Evolutionary conservation across 2,113 vertebrate genomes (phyloP).

Genomic region (Hemicordylus capensis): DNA sequence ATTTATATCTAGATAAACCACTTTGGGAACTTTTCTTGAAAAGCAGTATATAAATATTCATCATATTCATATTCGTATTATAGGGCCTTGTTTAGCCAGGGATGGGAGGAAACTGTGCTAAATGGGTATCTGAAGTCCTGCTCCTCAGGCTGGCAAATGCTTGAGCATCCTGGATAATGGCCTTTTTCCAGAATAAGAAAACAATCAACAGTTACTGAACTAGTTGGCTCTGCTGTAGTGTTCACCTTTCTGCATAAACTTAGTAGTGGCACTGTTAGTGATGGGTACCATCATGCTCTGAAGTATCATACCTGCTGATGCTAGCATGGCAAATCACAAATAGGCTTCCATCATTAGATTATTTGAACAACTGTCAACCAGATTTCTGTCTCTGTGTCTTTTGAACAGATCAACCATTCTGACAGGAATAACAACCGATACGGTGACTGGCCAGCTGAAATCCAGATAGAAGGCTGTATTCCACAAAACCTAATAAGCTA

Average conservation of each 20-base stretch:
- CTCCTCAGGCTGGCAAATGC: background rate
- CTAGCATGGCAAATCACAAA: background rate
- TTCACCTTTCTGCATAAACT: background rate
- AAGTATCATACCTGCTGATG: background rate
- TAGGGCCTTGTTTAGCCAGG: background rate
- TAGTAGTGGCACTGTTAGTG: background rate
- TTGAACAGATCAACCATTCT: constrained; percentile 75
- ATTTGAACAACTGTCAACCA: background rate
- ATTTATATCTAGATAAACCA: no score
- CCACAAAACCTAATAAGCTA: constrained; percentile 54
- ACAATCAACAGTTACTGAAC: background rate
- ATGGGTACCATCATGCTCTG: background rate
- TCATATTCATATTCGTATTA: no score
- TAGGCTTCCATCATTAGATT: background rate
- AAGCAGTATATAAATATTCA: no score
- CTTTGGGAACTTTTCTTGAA: no score
- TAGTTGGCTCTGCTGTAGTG: background rate
- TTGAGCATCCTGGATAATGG: no score
- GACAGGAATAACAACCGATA: constrained; percentile 67
- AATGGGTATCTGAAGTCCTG: background rate
- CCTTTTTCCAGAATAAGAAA: background rate
- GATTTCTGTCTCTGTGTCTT: background rate
- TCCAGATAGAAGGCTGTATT: constrained; percentile 80
- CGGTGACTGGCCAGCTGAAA: constrained; percentile 76
- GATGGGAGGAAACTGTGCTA: background rate